Conservation (phyloP, 1,140 invertebrate genomes). For the Panonychus citri region DNA sequence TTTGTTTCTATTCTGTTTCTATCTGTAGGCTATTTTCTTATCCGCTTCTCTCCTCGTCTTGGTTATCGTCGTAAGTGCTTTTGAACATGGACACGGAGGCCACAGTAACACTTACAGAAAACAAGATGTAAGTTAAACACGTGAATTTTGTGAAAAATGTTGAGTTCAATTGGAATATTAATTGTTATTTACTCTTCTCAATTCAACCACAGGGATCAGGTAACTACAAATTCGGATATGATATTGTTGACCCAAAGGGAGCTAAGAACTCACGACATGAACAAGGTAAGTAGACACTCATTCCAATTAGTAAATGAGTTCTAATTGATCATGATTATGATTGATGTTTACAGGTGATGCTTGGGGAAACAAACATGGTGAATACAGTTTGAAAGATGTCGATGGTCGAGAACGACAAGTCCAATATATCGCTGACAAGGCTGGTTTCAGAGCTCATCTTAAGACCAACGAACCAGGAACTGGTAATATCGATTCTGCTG, state of each 20-base stretch:
- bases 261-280: slow-evolving; percentile 1
- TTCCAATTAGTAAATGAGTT: too few relatives aligned
- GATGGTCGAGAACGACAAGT: slow-evolving; percentile 12
- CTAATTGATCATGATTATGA: too few relatives aligned
- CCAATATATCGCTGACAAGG: slow-evolving; percentile 13
- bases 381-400: slow-evolving; percentile 4
- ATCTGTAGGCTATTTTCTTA: too few relatives aligned
- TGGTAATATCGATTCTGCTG: slow-evolving; percentile 11
- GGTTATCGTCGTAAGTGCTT: background rate
- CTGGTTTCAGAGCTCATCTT: slow-evolving; percentile 14
- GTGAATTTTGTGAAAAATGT: too few relatives aligned
- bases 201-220: slow-evolving; percentile 1
- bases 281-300: background rate
- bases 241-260: slow-evolving; percentile 5
- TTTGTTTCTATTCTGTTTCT: too few relatives aligned
- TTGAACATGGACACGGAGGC: background rate
- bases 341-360: slow-evolving; percentile 10
- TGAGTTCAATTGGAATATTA: too few relatives aligned
- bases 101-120: slow-evolving; percentile 6
- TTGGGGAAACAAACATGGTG: slow-evolving; percentile 12
- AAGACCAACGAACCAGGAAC: slow-evolving; percentile 17
- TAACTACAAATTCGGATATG: slow-evolving; percentile 10
- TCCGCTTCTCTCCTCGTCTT: background rate
- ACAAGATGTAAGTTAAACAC: background rate
- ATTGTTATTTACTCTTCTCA: background rate